Conservation (phyloP, 2,797 vertebrate species). For the Danionella dracula region DNA sequence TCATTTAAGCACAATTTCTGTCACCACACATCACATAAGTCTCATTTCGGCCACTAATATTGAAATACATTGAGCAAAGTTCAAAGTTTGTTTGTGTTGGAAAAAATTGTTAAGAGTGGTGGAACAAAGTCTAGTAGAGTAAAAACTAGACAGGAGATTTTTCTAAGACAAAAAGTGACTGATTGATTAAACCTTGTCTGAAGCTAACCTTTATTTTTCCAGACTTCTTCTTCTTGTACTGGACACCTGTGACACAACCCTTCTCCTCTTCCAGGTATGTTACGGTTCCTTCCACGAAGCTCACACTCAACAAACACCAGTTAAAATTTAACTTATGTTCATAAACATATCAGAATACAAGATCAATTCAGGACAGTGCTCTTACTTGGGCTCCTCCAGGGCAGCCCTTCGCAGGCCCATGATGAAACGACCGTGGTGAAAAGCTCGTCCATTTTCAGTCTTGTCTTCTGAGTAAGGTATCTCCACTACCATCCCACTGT, state of each 20-base stretch:
- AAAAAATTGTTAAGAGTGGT: no score
- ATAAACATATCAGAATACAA: background rate
- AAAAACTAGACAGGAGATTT: no score
- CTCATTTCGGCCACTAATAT: no score
- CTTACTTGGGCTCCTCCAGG: conserved; percentile 87
- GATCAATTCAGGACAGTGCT: background rate
- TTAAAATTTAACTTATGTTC: background rate
- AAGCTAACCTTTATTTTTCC: conserved; percentile 80
- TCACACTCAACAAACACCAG: conserved; percentile 69
- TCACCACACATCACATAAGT: no score
- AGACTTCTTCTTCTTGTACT: conserved; percentile 85
- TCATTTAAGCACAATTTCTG: no score
- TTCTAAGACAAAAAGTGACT: no score
- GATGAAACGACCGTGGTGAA: conserved; percentile 93
- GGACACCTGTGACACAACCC: conserved; percentile 75
- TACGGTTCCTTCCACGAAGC: conserved; percentile 84
- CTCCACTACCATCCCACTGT: conserved; percentile 77
- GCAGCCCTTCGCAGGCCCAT: conserved; percentile 84
- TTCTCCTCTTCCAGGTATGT: conserved; percentile 78
- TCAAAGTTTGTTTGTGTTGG: no score
- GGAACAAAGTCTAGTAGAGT: no score
- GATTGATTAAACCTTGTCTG: no score
- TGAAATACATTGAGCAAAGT: no score
- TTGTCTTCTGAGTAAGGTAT: conserved; percentile 81
- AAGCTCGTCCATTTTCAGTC: conserved; percentile 79